phyloP scores from a whole-genome alignment of 2,797 vertebrate genomes.

The Coccyzus lansbergi region DNA sequence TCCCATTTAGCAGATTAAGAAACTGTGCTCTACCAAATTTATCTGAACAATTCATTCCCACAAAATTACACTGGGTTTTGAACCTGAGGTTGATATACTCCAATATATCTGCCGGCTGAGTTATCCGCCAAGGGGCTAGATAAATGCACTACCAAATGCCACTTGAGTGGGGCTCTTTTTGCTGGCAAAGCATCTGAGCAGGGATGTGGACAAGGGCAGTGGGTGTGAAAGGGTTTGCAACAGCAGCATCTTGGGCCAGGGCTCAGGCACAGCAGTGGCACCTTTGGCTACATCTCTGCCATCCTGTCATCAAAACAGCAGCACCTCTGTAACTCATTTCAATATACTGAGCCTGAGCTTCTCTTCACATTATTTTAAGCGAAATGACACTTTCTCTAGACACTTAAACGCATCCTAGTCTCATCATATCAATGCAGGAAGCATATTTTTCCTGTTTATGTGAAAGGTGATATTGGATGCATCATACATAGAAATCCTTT shows the following conservation, averaged over 20 bases:
- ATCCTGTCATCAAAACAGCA: not conserved
- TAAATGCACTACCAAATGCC: not conserved
- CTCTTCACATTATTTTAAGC: slow-evolving; percentile 47
- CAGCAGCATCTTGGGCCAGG: not conserved
- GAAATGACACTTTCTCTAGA: slow-evolving; percentile 44
- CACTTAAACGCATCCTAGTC: slow-evolving; percentile 35
- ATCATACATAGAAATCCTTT: not conserved
- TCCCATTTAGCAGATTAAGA: slow-evolving; percentile 42
- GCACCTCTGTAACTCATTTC: not conserved
- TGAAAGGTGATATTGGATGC: slow-evolving; percentile 61
- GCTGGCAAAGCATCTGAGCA: not conserved
- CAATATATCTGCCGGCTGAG: not conserved
- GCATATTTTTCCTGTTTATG: slow-evolving; percentile 55
- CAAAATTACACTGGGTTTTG: not conserved
- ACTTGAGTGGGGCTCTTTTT: not conserved
- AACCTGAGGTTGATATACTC: slow-evolving; percentile 2
- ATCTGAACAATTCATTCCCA: slow-evolving; percentile 49
- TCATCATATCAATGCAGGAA: slow-evolving; percentile 42
- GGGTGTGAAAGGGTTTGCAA: not conserved
- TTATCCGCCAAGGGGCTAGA: not conserved
- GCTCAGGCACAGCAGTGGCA: not conserved
- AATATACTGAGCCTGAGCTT: not conserved
- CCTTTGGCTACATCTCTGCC: not conserved
- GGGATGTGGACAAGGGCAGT: not conserved
- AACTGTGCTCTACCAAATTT: not conserved